A percentile compares a stretch with the other conserved stretches of the same genome.
phyloP scores from a whole-genome alignment of 1,140 invertebrate genomes.

The Aphidius ervi region DNA sequence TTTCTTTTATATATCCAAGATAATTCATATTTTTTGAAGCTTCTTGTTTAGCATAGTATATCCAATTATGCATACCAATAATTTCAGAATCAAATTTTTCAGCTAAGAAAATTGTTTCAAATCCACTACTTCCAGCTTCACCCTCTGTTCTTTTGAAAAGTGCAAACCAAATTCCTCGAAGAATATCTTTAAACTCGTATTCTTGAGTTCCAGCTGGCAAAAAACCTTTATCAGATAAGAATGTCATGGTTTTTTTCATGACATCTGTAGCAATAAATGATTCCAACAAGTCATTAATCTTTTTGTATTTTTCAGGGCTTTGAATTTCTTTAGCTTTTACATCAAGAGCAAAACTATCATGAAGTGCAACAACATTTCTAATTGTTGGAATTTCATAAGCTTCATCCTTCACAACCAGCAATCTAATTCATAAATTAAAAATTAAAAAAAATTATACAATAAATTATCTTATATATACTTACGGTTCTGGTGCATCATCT shows the following conservation, averaged over 20 bases:
- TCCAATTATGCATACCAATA: conserved; percentile 62
- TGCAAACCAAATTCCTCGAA: conserved; percentile 56
- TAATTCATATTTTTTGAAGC: conserved; percentile 55
- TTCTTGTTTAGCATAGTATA: conserved; percentile 57
- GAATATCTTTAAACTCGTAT: conserved; percentile 52
- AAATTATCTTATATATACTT: conserved; percentile 25
- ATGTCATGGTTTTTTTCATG: conserved; percentile 58
- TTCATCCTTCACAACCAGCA: conserved; percentile 42
- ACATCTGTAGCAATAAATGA: conserved; percentile 58
- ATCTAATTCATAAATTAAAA: conserved; percentile 32
- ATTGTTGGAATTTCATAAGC: conserved; percentile 50
- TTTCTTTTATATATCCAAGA: conserved; percentile 54
- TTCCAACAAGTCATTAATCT: conserved; percentile 59
- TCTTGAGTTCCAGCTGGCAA: conserved; percentile 38
- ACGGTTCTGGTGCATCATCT: conserved; percentile 50
- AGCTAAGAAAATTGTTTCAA: conserved; percentile 61
- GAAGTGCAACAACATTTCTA: conserved; percentile 45
- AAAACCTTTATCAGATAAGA: conserved; percentile 55
- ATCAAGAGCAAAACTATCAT: conserved; percentile 53
- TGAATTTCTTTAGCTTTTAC: conserved; percentile 55
- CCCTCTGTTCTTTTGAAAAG: conserved; percentile 55
- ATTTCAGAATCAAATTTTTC: conserved; percentile 57
- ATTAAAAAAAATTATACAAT: conserved; percentile 4
- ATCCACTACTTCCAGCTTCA: conserved; percentile 55
- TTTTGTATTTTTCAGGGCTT: conserved; percentile 54